A percentile compares a stretch with the other conserved stretches of the same genome.
phyloP scores from a whole-genome alignment of 2,797 vertebrate species.

The Coregonus suidteri region DNA sequence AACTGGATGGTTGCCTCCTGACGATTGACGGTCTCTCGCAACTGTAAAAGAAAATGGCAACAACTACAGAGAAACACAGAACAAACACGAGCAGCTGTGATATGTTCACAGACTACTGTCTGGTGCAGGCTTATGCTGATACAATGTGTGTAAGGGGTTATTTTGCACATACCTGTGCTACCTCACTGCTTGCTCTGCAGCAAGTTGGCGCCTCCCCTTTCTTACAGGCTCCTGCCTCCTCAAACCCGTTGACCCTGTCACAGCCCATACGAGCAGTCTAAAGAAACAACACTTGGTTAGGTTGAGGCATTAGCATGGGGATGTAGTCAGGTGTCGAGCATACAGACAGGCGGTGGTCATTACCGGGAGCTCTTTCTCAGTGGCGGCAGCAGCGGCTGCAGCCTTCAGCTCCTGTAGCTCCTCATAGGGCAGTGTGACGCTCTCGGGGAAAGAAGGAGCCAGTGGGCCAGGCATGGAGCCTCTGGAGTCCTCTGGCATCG shows the following conservation, averaged over 20 bases:
- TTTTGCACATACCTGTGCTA: conserved; percentile 77
- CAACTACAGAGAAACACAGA: background rate
- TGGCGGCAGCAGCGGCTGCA: conserved; percentile 73
- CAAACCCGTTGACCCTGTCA: conserved; percentile 63
- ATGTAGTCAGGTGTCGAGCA: background rate
- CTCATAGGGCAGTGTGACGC: conserved; percentile 87
- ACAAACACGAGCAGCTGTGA: background rate
- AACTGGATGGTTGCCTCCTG: conserved; percentile 75
- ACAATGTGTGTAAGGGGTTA: background rate
- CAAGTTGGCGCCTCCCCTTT: conserved; percentile 67
- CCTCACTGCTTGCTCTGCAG: conserved; percentile 74
- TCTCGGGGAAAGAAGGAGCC: conserved; percentile 78
- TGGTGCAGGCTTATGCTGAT: background rate
- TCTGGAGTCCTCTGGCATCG: conserved; percentile 81
- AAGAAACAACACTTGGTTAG: conserved; percentile 4
- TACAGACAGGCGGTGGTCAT: background rate
- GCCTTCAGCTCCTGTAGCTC: conserved; percentile 88
- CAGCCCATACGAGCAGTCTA: conserved; percentile 76
- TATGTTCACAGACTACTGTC: too few relatives aligned
- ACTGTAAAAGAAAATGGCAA: conserved; percentile 57
- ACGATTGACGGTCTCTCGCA: conserved; percentile 66
- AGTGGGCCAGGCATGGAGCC: conserved; percentile 75
- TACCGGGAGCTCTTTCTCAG: conserved; percentile 69
- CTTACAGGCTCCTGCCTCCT: conserved; percentile 56
- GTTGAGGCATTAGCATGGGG: background rate